Conservation (phyloP, 1,140 invertebrate genomes). For the Drosophila bipectinata region DNA sequence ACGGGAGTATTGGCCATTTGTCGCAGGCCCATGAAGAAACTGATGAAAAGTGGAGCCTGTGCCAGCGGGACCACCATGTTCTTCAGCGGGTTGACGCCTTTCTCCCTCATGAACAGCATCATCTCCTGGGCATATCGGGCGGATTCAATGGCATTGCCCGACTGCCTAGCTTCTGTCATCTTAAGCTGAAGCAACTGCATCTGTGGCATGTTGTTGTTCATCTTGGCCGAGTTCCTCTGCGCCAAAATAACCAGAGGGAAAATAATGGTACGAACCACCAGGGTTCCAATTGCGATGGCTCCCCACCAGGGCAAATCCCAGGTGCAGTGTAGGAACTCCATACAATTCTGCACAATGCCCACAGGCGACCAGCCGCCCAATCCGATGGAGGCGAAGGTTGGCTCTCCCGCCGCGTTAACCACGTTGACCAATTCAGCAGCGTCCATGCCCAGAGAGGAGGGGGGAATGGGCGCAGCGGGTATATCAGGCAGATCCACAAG, state of each 20-base stretch:
- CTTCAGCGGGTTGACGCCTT: slow-evolving; percentile 92
- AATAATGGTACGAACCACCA: slow-evolving; percentile 88
- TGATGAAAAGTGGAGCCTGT: slow-evolving; percentile 95
- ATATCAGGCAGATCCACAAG: slow-evolving; percentile 84
- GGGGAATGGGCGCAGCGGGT: slow-evolving; percentile 85
- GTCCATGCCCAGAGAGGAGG: slow-evolving; percentile 77
- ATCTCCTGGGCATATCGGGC: slow-evolving; percentile 90
- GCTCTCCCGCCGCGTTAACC: slow-evolving; percentile 86
- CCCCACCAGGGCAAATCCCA: slow-evolving; percentile 95
- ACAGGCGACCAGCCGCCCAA: slow-evolving; percentile 91
- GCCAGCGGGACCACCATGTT: slow-evolving; percentile 91
- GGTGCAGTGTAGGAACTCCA: slow-evolving; percentile 92
- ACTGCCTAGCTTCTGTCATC: slow-evolving; percentile 92
- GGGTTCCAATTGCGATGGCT: slow-evolving; percentile 91
- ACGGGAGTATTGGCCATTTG: slow-evolving; percentile 94
- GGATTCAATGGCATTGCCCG: slow-evolving; percentile 92
- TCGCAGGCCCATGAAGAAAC: slow-evolving; percentile 93
- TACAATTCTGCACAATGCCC: slow-evolving; percentile 90
- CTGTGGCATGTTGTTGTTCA: slow-evolving; percentile 93
- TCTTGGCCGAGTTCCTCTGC: slow-evolving; percentile 90
- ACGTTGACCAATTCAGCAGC: slow-evolving; percentile 84
- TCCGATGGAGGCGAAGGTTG: slow-evolving; percentile 91
- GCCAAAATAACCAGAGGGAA: slow-evolving; percentile 93
- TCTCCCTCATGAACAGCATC: slow-evolving; percentile 91
- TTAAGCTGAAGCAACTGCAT: slow-evolving; percentile 91